These are phyloP conservation scores for Oceanites oceanicus DNA, from an alignment of 2,113 vertebrate genomes.

Conservation along the genomic window DNA sequence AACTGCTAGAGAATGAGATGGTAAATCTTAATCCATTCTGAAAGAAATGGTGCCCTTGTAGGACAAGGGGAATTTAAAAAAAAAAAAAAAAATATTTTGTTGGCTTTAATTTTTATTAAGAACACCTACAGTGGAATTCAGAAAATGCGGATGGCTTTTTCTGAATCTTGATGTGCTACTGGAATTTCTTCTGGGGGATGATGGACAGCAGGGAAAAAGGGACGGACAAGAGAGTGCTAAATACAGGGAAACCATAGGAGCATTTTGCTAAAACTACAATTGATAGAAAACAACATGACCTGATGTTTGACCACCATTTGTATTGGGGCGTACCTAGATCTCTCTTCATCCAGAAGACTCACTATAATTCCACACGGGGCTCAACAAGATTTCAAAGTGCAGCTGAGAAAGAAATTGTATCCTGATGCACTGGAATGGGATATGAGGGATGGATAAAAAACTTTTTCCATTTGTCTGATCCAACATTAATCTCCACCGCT, in stretches of 20 bases:
- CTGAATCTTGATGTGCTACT: neutral
- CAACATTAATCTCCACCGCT: neutral
- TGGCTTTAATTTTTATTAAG: neutral
- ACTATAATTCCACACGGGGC: neutral
- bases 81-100: neutral
- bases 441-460: neutral
- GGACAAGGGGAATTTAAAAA: neutral
- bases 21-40: neutral
- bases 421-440: neutral
- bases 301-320: neutral
- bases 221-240: neutral
- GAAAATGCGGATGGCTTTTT: neutral
- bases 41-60: neutral
- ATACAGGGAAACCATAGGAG: neutral
- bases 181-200: fast-evolving
- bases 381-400: neutral
- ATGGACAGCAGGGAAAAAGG: neutral
- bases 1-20: slow-evolving; percentile 4
- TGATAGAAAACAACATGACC: neutral
- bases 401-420: neutral
- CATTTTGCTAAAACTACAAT: neutral
- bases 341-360: neutral
- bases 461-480: neutral
- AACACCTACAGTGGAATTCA: neutral
- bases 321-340: fast-evolving